Percentiles rank a stretch among this genome's conserved stretches.
These are phyloP conservation scores for Mythimna pallens DNA, from an alignment of 2,888 invertebrate species.

Conservation along the genomic window DNA sequence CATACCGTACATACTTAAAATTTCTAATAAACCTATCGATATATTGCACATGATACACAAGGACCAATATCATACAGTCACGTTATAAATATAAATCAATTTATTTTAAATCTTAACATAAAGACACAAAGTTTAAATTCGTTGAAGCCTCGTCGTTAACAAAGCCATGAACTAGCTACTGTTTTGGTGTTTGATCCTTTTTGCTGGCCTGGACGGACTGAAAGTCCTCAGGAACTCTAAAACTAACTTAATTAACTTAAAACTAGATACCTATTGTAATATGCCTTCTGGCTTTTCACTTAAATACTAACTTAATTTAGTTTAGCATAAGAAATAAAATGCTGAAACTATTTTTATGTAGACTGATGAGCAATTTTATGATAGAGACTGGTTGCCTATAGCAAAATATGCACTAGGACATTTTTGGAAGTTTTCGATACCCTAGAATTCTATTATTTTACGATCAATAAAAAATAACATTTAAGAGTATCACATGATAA, in stretches of 20 bases:
- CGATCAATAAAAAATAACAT: not conserved
- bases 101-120: constrained; percentile 13
- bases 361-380: not conserved
- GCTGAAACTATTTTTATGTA: not conserved
- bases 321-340: constrained; percentile 9
- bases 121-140: constrained; percentile 65
- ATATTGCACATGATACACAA: constrained; percentile 50
- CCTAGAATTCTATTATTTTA: not conserved
- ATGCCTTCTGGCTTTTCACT: constrained; percentile 16
- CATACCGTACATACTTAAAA: constrained; percentile 14
- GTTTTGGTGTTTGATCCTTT: constrained; percentile 89
- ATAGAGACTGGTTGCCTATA: not conserved
- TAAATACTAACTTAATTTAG: constrained; percentile 10
- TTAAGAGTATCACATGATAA: not conserved
- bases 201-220: constrained; percentile 87
- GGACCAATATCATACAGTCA: constrained; percentile 23
- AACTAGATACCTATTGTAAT: constrained; percentile 10
- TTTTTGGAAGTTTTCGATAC: not conserved
- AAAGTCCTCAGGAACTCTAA: constrained; percentile 87
- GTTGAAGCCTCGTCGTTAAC: constrained; percentile 73
- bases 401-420: not conserved
- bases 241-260: constrained; percentile 73
- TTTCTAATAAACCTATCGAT: constrained; percentile 12
- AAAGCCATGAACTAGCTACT: constrained; percentile 84
- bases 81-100: constrained; percentile 27